Base-by-base conservation (phyloP, 2,797 vertebrate genomes). In the Melopsittacus undulatus region DNA sequence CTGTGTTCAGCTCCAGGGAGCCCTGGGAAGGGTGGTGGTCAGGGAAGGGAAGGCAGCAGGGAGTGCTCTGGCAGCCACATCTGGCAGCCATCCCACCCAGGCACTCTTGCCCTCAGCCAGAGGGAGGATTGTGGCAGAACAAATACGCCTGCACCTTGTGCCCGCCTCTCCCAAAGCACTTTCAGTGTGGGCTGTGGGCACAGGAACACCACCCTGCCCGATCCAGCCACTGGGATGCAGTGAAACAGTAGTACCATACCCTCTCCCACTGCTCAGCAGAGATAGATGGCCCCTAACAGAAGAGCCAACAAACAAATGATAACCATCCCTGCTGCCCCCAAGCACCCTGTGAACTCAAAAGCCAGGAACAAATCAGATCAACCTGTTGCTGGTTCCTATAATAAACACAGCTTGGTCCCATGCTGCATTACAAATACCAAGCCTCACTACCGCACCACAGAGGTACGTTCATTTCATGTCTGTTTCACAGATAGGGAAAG, bases 21-120 rank as follows among this genome's bases (percentile, higher is more conserved):
- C 23, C 45, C 38, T 30, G 49, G 38, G 49, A 49, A 91, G 59
- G 20, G 32, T 8, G n/a, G 18, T 5, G 32, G 24, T 20, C 43
- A 57, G 40, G 29, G 22, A 34, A 57, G 56, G 16, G 22, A 82
- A 49, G 62, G 42, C 0, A 2, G 19, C 5, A 0, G 21, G 26
- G 21, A 64, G 4, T 19, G n/a, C 52, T 75, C 30, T 11, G 32
- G 38, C 79, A 87, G 46, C 51, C 46, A 8, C 38, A 67, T n/a
- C 21, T 70, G 74, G 23, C 66, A 72, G n/a, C 52, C 5, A 1
- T 20, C 42, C 49, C 56, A 76, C 29, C 49, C 85, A 79, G 42
- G 22, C 2, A 4, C 62, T 84, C 78, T 82, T 68, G 38, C 52
- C 57, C 57, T 27, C 32, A 20, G 59, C 87, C 68, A 85, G 61